Evolutionary conservation across 2,888 invertebrate genomes (phyloP).

Genomic region (Galerucella calmariensis): DNA sequence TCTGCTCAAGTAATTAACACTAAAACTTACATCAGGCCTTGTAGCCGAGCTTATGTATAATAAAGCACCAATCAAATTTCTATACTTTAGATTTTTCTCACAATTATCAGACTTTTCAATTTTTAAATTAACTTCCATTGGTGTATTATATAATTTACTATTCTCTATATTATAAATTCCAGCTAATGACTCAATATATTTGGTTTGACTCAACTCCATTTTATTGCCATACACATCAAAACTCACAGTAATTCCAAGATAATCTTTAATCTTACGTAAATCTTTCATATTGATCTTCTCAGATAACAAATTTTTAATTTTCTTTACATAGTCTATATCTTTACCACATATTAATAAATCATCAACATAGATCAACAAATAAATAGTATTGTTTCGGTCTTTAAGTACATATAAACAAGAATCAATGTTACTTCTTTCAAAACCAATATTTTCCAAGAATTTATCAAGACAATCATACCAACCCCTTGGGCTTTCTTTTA

Average conservation of each 20-base stretch:
- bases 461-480: no score
- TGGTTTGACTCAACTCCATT: constrained; percentile 30
- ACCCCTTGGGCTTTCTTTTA: no score
- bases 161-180: constrained; percentile 28
- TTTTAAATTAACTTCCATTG: constrained; percentile 37
- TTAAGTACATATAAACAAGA: no score
- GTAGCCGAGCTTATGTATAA: constrained; percentile 36
- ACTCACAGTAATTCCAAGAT: constrained; percentile 34
- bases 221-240: constrained; percentile 25
- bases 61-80: constrained; percentile 33
- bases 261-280: constrained; percentile 35
- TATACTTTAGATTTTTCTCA: constrained; percentile 12
- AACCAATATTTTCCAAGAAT: constrained; percentile 38
- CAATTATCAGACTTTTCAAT: no score
- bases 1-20: constrained; percentile 19
- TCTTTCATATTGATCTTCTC: constrained; percentile 40
- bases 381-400: background rate
- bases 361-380: constrained; percentile 36
- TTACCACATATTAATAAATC: constrained; percentile 40
- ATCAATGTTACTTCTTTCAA: no score
- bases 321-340: constrained; percentile 15
- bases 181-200: constrained; percentile 34
- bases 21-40: constrained; percentile 36
- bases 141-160: constrained; percentile 32
- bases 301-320: constrained; percentile 31